A percentile compares a stretch with the other conserved stretches of the same genome.
These are phyloP conservation scores for Trilocha varians DNA, from an alignment of 2,888 invertebrate species.

Conservation along the genomic window DNA sequence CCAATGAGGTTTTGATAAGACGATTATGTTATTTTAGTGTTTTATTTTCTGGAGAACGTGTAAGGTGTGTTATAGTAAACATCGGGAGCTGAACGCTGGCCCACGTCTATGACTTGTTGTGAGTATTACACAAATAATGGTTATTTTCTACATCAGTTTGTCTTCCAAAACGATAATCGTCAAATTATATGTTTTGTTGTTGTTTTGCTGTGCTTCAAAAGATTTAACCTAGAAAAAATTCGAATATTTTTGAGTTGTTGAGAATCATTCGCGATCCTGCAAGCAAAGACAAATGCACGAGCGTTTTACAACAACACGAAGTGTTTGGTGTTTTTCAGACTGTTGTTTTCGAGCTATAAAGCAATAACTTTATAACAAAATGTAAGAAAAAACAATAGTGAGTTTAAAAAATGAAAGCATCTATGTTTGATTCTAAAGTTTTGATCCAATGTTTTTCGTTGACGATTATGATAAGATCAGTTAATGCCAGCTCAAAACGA, in stretches of 20 bases:
- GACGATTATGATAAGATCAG: not conserved
- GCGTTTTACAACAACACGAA: constrained; percentile 8
- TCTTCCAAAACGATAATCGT: constrained; percentile 26
- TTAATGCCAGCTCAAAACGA: too few relatives aligned
- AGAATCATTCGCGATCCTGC: constrained; percentile 15
- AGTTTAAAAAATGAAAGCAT: too few relatives aligned
- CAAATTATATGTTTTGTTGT: constrained; percentile 21
- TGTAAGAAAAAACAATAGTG: too few relatives aligned
- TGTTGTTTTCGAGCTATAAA: not conserved
- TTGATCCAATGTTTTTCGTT: not conserved
- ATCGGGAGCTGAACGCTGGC: constrained; percentile 63
- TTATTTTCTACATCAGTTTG: constrained; percentile 38
- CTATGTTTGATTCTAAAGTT: not conserved
- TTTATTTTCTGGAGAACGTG: constrained; percentile 39
- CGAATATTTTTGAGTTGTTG: too few relatives aligned
- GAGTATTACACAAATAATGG: constrained; percentile 43
- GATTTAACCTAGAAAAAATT: constrained; percentile 48
- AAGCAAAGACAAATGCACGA: constrained; percentile 29
- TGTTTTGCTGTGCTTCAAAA: constrained; percentile 19
- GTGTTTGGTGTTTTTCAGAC: not conserved
- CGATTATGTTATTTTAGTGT: constrained; percentile 54
- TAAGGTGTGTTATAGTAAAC: constrained; percentile 65
- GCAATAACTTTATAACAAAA: too few relatives aligned
- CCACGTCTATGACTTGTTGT: constrained; percentile 73
- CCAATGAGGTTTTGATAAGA: constrained; percentile 42